Base-by-base conservation (phyloP, 2,797 vertebrate genomes). In the Malacoraja senta region DNA sequence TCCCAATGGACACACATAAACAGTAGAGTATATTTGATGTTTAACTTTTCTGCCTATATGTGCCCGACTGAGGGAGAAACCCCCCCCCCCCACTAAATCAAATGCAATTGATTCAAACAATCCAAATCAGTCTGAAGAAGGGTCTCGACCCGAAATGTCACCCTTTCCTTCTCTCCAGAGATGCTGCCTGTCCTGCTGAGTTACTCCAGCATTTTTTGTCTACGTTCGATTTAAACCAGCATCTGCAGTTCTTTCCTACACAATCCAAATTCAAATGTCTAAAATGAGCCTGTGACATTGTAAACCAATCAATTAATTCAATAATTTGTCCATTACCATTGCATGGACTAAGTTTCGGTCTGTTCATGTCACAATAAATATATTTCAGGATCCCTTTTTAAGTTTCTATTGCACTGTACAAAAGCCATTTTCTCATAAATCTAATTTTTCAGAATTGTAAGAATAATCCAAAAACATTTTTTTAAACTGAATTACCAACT, bases 181-280 rank as follows among this genome's bases (percentile, higher is more conserved):
- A 53, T 53, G 44, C 44, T 53, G 44, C 44, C 44, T 53, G 44
- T 6, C 44, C 44, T 53, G 44, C 4, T 53, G 44, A 53, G 44
- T 6, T 53, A 53, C 44, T 53, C 44, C 44, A 53, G 44, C 44
- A 53, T 6, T 53, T 53, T 53, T 53, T 53, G 44, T 53, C 44
- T 53, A 53, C 44, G 4, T 53, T 53, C 44, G 4, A 53, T 53
- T 53, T 53, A 53, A 53, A 53, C 44, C 44, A 53, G 44, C 44
- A 53, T 53, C 44, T 53, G 44, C 44, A 53, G 44, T 53, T 53
- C 44, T 53, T 53, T 53, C 44, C 44, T 53, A 53, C 61, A 32
- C 63, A 88, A 68, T 65, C n/a, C 15, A 8, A 88, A 88, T 88
- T 68, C 84, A 35, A 88, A 68, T 88, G 13, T 63, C 83, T 88